phyloP scores from a whole-genome alignment of 2,888 invertebrate species.

The Bembecia ichneumoniformis region DNA sequence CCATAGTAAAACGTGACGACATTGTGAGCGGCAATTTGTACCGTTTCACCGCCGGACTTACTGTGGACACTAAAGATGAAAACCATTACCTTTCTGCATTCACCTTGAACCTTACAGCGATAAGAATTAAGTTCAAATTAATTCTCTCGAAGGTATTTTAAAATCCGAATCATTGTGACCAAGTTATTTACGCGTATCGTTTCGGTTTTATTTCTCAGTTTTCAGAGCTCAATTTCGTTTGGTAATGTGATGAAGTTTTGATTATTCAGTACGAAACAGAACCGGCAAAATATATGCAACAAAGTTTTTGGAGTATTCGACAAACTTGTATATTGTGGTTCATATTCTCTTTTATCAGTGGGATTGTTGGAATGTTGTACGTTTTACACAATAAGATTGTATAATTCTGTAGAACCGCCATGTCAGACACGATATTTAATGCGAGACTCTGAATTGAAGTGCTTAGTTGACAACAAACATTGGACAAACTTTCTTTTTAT shows the following conservation, averaged over 20 bases:
- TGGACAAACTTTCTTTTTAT: no score
- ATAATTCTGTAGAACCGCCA: no score
- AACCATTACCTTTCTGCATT: constrained; percentile 12
- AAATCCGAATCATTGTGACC: background rate
- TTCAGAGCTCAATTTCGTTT: constrained; percentile 2
- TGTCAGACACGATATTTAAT: no score
- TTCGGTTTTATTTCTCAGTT: background rate
- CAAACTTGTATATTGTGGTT: constrained; percentile 36
- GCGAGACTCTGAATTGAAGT: no score
- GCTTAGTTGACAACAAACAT: no score
- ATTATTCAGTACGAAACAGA: constrained; percentile 27
- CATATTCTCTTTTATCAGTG: constrained; percentile 31
- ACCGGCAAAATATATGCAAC: constrained; percentile 19
- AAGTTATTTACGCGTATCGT: background rate
- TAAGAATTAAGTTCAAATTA: background rate
- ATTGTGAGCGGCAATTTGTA: constrained; percentile 46
- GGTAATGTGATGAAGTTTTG: background rate
- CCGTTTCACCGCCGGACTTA: constrained; percentile 29
- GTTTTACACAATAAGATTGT: background rate
- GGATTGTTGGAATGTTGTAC: background rate
- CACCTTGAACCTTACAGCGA: background rate
- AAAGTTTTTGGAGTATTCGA: constrained; percentile 37
- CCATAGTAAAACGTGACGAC: constrained; percentile 38
- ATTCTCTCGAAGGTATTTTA: background rate
- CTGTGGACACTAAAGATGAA: constrained; percentile 14